A percentile compares a stretch with the other conserved stretches of the same genome.
Evolutionary conservation across 2,888 invertebrate genomes (phyloP).

Genomic region (Exocentrus adspersus): DNA sequence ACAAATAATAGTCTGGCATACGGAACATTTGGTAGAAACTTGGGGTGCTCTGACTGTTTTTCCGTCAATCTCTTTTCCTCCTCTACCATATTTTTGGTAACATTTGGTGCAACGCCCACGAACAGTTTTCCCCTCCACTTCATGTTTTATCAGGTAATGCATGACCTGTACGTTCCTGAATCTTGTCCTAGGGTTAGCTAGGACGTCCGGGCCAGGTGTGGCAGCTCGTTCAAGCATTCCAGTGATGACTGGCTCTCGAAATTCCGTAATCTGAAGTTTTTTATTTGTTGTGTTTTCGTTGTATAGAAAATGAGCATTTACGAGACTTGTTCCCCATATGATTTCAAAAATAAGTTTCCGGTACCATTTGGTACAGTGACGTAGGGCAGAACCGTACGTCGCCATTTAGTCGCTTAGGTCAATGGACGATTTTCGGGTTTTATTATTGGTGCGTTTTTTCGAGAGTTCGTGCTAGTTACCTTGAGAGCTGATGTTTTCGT

Average conservation of each 20-base stretch:
- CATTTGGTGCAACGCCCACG: not conserved
- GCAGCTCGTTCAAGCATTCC: not conserved
- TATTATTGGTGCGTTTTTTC: conserved; percentile 27
- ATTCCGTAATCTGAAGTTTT: not conserved
- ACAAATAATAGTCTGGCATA: not conserved
- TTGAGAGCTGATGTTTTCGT: conserved; percentile 30
- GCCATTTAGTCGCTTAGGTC: conserved; percentile 24
- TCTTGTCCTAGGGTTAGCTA: too few relatives aligned
- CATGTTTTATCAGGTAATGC: not conserved
- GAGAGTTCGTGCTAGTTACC: too few relatives aligned
- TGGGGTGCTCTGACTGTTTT: not conserved
- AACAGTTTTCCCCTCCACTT: not conserved
- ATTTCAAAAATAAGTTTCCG: conserved; percentile 16
- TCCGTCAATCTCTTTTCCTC: not conserved
- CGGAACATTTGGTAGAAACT: not conserved
- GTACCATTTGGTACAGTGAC: conserved; percentile 22
- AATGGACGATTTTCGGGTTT: conserved; percentile 26
- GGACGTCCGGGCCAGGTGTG: too few relatives aligned
- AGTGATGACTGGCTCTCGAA: not conserved
- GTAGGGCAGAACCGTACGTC: conserved; percentile 13
- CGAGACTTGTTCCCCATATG: conserved; percentile 19
- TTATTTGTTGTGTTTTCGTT: not conserved
- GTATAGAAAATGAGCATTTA: conserved; percentile 21
- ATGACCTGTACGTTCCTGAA: too few relatives aligned
- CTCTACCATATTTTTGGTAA: not conserved